Percentiles rank a stretch among this genome's conserved stretches.
Evolutionary conservation across 2,888 invertebrate species (phyloP).

Genomic region (Ormia ochracea): DNA sequence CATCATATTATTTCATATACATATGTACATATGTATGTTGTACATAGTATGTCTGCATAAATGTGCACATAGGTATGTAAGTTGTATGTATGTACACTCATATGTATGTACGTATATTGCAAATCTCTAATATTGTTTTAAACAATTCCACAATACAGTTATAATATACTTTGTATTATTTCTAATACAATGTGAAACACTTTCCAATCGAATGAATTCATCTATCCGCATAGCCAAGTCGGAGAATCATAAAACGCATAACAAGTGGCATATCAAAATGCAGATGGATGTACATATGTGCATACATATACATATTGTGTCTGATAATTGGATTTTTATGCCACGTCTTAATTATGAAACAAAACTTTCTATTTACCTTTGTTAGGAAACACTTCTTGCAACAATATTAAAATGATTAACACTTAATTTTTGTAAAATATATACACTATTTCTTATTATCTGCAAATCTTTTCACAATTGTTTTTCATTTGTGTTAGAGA

Average conservation of each 20-base stretch:
- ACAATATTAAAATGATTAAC: not conserved
- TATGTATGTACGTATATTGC: no score
- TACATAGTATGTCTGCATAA: no score
- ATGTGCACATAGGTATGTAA: no score
- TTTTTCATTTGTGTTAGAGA: slow-evolving; percentile 34
- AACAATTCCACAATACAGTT: not conserved
- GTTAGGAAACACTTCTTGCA: not conserved
- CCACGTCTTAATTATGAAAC: not conserved
- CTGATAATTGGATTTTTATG: not conserved
- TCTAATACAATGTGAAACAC: not conserved
- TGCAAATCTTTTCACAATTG: slow-evolving; percentile 37
- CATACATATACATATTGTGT: not conserved
- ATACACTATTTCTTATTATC: slow-evolving; percentile 29
- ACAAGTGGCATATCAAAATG: not conserved
- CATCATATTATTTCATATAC: no score
- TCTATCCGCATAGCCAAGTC: not conserved
- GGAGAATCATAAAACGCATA: not conserved
- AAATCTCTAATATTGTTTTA: no score
- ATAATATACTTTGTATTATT: not conserved
- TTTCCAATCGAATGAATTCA: slow-evolving; percentile 30
- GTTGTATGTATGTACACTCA: no score
- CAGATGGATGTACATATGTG: not conserved
- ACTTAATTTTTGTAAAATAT: not conserved
- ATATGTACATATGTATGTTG: not conserved
- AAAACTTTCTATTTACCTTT: slow-evolving; percentile 9